Conservation (phyloP, 1,140 invertebrate species). For the Orius insidiosus region DNA sequence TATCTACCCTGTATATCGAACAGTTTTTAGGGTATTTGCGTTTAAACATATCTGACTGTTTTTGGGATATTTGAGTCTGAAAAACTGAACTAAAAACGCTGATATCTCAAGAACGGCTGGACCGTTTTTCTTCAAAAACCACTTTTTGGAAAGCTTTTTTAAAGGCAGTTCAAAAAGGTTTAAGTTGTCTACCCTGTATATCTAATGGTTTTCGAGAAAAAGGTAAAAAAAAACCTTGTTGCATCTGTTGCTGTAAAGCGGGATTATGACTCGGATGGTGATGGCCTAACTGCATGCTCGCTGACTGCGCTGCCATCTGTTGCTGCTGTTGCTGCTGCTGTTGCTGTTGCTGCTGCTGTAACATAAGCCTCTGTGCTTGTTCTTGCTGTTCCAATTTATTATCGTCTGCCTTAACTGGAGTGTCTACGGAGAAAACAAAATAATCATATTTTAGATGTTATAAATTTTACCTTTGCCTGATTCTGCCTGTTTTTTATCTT, state of each 20-base stretch:
- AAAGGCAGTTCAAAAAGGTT: no score
- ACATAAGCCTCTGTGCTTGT: conserved; percentile 4
- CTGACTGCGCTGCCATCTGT: not conserved
- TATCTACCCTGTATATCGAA: not conserved
- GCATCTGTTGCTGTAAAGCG: conserved; percentile 13
- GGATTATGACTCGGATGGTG: conserved; percentile 10
- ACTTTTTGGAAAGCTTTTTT: no score
- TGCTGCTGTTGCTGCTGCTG: conserved; percentile 4
- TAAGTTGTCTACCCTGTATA: not conserved
- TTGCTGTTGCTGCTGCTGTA: conserved; percentile 3
- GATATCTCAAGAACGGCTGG: no score
- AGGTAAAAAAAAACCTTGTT: conserved; percentile 4
- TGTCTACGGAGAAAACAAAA: not conserved
- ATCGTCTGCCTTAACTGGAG: conserved; percentile 1
- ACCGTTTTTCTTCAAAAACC: no score
- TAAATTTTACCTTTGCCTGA: conserved; percentile 13
- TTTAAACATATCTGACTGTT: not conserved
- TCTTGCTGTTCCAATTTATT: conserved; percentile 6
- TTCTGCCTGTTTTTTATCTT: conserved; percentile 13
- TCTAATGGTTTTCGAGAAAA: not conserved
- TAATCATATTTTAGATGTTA: not conserved
- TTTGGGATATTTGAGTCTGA: no score
- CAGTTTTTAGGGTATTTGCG: not conserved
- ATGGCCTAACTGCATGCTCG: conserved; percentile 12
- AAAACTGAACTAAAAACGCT: no score